Evolutionary conservation across 23 tunicate species (phyloP), one percentile per base, ranked within the genome.

Genomic region (Clavelina lepadiformis): DNA sequence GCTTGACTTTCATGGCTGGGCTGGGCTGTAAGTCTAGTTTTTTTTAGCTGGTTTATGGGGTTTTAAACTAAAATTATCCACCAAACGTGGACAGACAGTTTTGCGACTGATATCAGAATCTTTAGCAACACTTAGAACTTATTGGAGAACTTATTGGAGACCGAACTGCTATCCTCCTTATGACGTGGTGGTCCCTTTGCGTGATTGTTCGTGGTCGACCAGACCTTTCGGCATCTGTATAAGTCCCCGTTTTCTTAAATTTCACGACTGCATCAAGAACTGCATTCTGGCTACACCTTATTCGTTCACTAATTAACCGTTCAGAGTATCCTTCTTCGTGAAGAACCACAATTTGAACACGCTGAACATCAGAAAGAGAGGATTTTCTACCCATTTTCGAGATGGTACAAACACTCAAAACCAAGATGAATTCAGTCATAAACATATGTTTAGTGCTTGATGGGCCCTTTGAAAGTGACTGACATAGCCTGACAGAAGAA

Each of bases 191-290:
- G 26, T 63, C 69, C 29, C 69, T 35, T 31, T 21, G 21, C 5
- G 69, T 63, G 50, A 51, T 36, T 63, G 37, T 37, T 63, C 69
- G 21, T 63, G 69, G 69, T 63, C 50, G 26, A 7, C 69, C 69
- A 37, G 34, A 22, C 29, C 49, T 63, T 6, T 6, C 5, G 13
- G 3, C 4, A 63, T 63, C 50, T 13, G n/a, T 11, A 35, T 34
- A 36, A 7, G 50, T 11, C n/a, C 65, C 65, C 5, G 8, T 5
- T 38, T 24, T 11, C 35, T 58, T 58, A 38, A 58, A 28, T 28
- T 58, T 58, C 35, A 28, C 65, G 7, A 58, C 22, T 27, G 36
- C 35, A 58, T 58, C 22, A 58, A 28, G 65, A 13, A 58, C 65
- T 25, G 65, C 65, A 5, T 36, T 58, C 31, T 58, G 29, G 35